phyloP scores from a whole-genome alignment of 2,797 vertebrate genomes.

The Cephalopachus bancanus region DNA sequence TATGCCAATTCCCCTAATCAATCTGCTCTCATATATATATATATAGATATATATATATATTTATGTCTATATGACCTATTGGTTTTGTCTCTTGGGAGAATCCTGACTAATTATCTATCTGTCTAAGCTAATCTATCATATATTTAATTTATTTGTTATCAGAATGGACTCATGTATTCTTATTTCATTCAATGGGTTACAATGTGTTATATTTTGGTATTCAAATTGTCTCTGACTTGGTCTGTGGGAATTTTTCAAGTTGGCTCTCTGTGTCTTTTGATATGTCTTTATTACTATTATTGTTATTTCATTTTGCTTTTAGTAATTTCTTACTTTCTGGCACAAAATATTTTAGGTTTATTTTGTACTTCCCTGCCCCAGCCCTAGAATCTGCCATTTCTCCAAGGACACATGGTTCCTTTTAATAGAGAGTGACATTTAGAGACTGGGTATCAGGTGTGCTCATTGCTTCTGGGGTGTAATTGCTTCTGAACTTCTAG shows the following conservation, averaged over 20 bases:
- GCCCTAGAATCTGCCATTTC: neutral
- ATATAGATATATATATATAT: neutral
- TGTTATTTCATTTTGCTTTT: neutral
- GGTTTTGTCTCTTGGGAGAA: neutral
- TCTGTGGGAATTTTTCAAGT: neutral
- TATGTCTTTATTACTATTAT: neutral
- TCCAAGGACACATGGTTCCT: neutral
- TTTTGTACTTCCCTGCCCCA: neutral
- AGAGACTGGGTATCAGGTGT: neutral
- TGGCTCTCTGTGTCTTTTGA: neutral
- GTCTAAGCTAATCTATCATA: neutral
- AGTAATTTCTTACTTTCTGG: neutral
- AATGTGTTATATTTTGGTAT: neutral
- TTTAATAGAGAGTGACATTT: conserved; percentile 14
- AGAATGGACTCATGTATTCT: neutral
- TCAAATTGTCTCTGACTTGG: neutral
- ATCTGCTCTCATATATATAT: neutral
- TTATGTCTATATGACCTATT: neutral
- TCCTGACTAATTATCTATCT: neutral
- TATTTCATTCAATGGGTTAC: neutral
- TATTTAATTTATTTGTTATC: neutral
- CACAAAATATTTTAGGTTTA: neutral
- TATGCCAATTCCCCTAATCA: neutral
- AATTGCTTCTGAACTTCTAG: neutral
- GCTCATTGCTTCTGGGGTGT: neutral